Percentiles rank a stretch among this genome's conserved stretches.
These are phyloP conservation scores for Cheilosia vernalis DNA, from an alignment of 2,888 invertebrate species.

Conservation along the genomic window DNA sequence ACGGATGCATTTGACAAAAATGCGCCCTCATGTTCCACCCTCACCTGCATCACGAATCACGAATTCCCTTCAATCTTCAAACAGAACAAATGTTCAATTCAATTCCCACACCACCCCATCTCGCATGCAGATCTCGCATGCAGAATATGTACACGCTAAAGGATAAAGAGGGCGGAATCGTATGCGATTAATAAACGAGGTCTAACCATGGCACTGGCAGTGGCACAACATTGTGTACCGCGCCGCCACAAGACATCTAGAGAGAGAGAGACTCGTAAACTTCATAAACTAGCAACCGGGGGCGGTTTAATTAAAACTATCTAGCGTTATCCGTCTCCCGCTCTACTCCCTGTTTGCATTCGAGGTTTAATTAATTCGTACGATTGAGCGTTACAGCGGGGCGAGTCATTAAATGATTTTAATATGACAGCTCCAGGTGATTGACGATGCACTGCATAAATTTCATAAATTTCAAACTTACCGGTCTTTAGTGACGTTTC, in stretches of 20 bases:
- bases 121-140: constrained; percentile 65
- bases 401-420: constrained; percentile 57
- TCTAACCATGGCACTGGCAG: constrained; percentile 45
- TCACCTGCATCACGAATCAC: constrained; percentile 16
- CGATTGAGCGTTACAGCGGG: constrained; percentile 30
- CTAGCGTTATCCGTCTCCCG: background rate
- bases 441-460: constrained; percentile 33
- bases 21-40: constrained; percentile 23
- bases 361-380: constrained; percentile 66
- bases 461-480: constrained; percentile 28
- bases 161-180: constrained; percentile 45
- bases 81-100: constrained; percentile 46
- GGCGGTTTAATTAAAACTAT: constrained; percentile 71
- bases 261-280: constrained; percentile 49
- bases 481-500: constrained; percentile 29
- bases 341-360: constrained; percentile 11
- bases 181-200: constrained; percentile 68
- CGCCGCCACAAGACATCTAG: background rate
- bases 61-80: constrained; percentile 13
- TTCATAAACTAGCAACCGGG: constrained; percentile 47
- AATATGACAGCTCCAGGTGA: constrained; percentile 66
- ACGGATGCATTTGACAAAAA: constrained; percentile 39
- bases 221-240: background rate
- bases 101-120: constrained; percentile 62
- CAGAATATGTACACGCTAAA: background rate